Base-by-base conservation (phyloP, 1,140 invertebrate species). In the Drosophila miranda region DNA sequence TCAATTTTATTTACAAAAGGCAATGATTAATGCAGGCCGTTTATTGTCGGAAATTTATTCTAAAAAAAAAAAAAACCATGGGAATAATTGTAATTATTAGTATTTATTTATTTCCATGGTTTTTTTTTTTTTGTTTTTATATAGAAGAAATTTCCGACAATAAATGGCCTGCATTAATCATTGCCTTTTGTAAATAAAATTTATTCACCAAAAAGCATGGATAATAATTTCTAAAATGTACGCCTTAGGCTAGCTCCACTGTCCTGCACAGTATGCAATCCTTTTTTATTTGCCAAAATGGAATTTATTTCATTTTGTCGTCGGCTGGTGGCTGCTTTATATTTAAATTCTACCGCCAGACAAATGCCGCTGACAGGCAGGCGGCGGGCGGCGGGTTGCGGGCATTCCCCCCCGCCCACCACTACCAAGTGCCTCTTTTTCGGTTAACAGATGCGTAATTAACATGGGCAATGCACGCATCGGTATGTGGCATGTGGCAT, bases 281-380 rank as follows among this genome's bases (percentile, higher is more conserved):
- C 62, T 51, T 83, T 78, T 84, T 79, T 73, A 64, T 73, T 73
- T 67, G 81, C 69, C 57, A 73, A 75, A 84, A 81, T 87, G 81
- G 81, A 86, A 68, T 86, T 70, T 86, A 86, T 84, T 84, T 86
- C 52, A 70, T 77, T 84, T 55, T 86, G 23, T 5, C 23, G 58
- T 50, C 16, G 59, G 19, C 46, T 63, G 70, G 34, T 26, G 51
- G 38, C 62, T 50, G 69, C 46, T 42, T 68, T 74, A 70, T 79
- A 53, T 74, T 28, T 60, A 59, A 50, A 41, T 66, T 68, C 66
- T 69, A 69, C 77, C 61, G 63, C 69, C 53, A 48, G 68, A 57
- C 77, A 81, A 84, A 84, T 84, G 81, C 75, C 64, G 82, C 68
- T 86, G 81, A 84, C 81, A 81, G 77, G 53, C 62, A 0, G 30